Evolutionary conservation across 2,113 vertebrate species (phyloP).

Genomic region (rabbit (Oryctolagus cuniculus)): DNA sequence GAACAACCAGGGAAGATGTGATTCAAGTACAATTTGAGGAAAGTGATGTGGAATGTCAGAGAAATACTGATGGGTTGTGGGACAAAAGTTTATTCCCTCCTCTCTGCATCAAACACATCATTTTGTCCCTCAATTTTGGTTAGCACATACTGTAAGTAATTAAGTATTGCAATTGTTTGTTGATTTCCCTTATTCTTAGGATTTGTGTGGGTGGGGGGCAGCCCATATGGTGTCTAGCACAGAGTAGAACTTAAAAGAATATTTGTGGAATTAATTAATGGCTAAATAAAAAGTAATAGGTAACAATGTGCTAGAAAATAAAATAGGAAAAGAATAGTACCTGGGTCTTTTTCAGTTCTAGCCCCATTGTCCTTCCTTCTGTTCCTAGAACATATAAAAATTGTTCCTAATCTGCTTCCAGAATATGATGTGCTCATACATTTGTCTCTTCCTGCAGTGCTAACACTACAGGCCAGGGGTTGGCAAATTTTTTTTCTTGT

Average conservation of each 20-base stretch:
- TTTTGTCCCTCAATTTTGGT: background rate
- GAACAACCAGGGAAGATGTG: background rate
- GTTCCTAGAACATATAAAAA: background rate
- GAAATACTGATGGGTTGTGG: background rate
- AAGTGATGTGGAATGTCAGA: background rate
- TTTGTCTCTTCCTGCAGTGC: background rate
- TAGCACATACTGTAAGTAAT: conserved; percentile 9
- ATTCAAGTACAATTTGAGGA: background rate
- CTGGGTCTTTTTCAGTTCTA: background rate
- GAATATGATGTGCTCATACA: conserved; percentile 47
- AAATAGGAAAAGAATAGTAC: background rate
- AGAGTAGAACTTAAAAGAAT: conserved; percentile 60
- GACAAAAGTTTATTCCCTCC: background rate
- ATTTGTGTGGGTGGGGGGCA: background rate
- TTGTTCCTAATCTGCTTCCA: conserved; percentile 50
- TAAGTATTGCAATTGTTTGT: conserved; percentile 13
- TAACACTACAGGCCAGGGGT: background rate
- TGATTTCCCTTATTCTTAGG: background rate
- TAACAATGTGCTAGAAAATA: conserved; percentile 39
- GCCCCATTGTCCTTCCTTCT: background rate
- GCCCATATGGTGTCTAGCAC: background rate
- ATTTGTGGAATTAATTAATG: conserved; percentile 42
- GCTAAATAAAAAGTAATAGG: conserved; percentile 12
- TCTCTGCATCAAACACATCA: background rate
- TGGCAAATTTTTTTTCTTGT: conserved; percentile 25